Evolutionary conservation across 2,888 invertebrate genomes (phyloP).

Genomic region (Pammene fasciana): DNA sequence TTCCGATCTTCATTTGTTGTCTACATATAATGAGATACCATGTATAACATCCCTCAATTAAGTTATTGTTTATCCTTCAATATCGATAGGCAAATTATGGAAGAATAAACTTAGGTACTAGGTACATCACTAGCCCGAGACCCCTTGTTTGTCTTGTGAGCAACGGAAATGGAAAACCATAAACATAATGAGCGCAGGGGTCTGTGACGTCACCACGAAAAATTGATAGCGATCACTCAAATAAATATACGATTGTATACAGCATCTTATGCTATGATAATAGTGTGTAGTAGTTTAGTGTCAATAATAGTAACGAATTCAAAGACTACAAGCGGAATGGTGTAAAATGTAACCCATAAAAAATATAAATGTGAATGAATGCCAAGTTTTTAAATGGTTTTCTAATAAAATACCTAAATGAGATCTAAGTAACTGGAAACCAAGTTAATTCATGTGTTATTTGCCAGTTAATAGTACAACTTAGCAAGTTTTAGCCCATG

Average conservation of each 20-base stretch:
- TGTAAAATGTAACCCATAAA: no score
- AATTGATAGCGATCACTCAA: slow-evolving; percentile 48
- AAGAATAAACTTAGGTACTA: neutral
- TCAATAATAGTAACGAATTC: neutral
- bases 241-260: slow-evolving; percentile 22
- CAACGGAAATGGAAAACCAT: slow-evolving; percentile 54
- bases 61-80: neutral
- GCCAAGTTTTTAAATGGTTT: no score
- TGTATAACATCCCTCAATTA: neutral
- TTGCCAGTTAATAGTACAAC: no score
- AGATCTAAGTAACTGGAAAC: no score
- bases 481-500: no score
- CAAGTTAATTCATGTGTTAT: no score
- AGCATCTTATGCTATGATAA: neutral
- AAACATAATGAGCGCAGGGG: slow-evolving; percentile 51
- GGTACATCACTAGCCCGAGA: slow-evolving; percentile 9
- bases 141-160: slow-evolving; percentile 36
- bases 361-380: no score
- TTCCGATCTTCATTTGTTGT: no score
- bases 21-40: no score
- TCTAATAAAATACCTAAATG: no score
- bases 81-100: slow-evolving; percentile 8
- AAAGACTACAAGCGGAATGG: neutral
- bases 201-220: slow-evolving; percentile 22
- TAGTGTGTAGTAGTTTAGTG: no score